Evolutionary conservation across 1,140 invertebrate species (phyloP).

Genomic region (Antheraea mylitta): DNA sequence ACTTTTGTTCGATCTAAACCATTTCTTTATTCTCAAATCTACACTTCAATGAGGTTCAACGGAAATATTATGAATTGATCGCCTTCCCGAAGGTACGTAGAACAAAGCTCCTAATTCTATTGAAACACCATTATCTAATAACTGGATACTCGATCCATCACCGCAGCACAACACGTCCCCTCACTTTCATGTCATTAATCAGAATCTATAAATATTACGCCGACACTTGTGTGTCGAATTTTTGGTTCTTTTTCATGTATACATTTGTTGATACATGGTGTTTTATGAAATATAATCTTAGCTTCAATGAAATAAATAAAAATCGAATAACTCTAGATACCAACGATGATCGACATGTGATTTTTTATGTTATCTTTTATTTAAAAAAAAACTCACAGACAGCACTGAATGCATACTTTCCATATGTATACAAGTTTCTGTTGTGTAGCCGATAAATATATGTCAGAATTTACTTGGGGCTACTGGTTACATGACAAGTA

Average conservation of each 20-base stretch:
- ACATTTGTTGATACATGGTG: slow-evolving; percentile 1
- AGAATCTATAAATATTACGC: slow-evolving; percentile 68
- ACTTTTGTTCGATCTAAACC: too few relatives aligned
- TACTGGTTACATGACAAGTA: too few relatives aligned
- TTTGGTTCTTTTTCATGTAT: slow-evolving; percentile 10
- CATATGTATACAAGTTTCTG: not conserved
- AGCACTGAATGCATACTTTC: not conserved
- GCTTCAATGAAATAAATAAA: not conserved
- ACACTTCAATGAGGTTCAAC: slow-evolving; percentile 5
- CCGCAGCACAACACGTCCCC: slow-evolving; percentile 51
- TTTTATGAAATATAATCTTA: not conserved
- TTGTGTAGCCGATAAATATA: not conserved
- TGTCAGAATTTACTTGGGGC: too few relatives aligned
- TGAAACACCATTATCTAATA: slow-evolving; percentile 76
- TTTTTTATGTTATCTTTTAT: not conserved
- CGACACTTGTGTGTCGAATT: slow-evolving; percentile 70
- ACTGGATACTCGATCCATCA: slow-evolving; percentile 64
- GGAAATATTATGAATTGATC: slow-evolving; percentile 25
- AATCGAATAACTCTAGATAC: slow-evolving; percentile 15
- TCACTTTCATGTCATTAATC: slow-evolving; percentile 72
- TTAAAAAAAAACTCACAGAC: not conserved
- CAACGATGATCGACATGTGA: not conserved
- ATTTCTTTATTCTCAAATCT: not conserved
- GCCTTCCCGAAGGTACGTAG: slow-evolving; percentile 40
- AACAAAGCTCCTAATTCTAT: slow-evolving; percentile 73